These are phyloP conservation scores for Actinemys pallida DNA, from an alignment of 2,113 vertebrate species.

Conservation along the genomic window DNA sequence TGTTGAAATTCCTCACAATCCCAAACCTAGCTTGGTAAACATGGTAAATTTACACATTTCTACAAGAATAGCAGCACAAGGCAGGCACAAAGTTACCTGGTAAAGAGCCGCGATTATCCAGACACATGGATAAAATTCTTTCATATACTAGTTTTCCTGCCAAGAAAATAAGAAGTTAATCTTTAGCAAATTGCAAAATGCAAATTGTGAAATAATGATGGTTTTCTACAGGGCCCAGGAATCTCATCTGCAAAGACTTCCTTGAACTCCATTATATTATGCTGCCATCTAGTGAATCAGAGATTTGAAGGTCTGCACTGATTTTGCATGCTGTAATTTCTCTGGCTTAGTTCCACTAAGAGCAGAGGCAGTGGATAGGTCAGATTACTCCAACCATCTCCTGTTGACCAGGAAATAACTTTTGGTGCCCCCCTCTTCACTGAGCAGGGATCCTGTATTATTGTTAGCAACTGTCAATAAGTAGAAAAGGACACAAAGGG, in stretches of 20 bases:
- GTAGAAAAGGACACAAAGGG: constrained; percentile 18
- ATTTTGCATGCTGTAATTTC: fast-evolving
- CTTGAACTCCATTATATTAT: background rate
- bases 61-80: background rate
- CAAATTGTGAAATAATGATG: background rate
- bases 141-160: constrained; percentile 95
- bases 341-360: background rate
- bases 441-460: background rate
- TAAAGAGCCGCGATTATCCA: constrained; percentile 78
- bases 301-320: background rate
- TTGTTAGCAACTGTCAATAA: constrained; percentile 17
- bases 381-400: background rate
- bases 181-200: background rate
- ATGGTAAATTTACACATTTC: background rate
- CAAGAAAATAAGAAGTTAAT: background rate
- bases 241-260: fast-evolving
- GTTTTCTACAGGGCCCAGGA: background rate
- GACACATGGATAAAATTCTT: constrained; percentile 94
- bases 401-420: constrained; percentile 21
- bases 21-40: background rate
- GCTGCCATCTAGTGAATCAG: constrained; percentile 74
- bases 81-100: constrained; percentile 80
- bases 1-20: background rate
- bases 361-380: background rate
- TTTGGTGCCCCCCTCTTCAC: background rate